phyloP scores from a whole-genome alignment of 2,113 vertebrate genomes.

The Lethenteron camtschaticum region DNA sequence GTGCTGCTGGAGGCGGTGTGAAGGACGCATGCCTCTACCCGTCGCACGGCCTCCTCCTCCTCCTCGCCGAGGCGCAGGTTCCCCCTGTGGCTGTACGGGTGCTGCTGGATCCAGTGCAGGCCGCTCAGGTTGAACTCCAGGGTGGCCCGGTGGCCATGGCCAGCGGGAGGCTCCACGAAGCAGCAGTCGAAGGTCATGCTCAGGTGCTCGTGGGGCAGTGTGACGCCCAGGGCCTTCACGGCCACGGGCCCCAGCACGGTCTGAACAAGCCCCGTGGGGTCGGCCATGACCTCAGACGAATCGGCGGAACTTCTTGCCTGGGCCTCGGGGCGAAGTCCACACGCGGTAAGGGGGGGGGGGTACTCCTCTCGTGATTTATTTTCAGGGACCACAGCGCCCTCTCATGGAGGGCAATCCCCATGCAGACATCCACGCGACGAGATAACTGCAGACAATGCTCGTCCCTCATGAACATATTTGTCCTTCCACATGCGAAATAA shows the following conservation, averaged over 20 bases:
- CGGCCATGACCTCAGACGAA: too few relatives aligned
- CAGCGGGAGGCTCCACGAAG: neutral
- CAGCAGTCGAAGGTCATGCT: neutral
- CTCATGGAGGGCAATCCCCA: too few relatives aligned
- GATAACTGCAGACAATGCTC: too few relatives aligned
- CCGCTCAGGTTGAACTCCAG: neutral
- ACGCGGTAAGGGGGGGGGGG: too few relatives aligned
- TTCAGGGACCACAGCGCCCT: too few relatives aligned
- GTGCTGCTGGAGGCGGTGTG: too few relatives aligned
- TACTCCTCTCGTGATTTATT: too few relatives aligned
- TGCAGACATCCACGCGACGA: too few relatives aligned
- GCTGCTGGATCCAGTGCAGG: conserved; percentile 5
- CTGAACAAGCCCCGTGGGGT: neutral
- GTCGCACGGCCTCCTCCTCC: neutral
- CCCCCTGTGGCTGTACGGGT: neutral
- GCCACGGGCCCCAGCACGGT: conserved; percentile 5
- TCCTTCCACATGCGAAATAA: too few relatives aligned
- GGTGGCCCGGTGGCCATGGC: neutral
- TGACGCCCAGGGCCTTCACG: neutral
- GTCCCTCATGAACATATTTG: too few relatives aligned
- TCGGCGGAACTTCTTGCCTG: too few relatives aligned
- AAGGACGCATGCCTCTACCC: neutral
- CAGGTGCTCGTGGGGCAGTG: conserved; percentile 4
- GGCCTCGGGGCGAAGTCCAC: too few relatives aligned
- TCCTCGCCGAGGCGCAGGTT: neutral